Base-by-base conservation (phyloP, 2,888 invertebrate species). In the Ormyrus rosae region DNA sequence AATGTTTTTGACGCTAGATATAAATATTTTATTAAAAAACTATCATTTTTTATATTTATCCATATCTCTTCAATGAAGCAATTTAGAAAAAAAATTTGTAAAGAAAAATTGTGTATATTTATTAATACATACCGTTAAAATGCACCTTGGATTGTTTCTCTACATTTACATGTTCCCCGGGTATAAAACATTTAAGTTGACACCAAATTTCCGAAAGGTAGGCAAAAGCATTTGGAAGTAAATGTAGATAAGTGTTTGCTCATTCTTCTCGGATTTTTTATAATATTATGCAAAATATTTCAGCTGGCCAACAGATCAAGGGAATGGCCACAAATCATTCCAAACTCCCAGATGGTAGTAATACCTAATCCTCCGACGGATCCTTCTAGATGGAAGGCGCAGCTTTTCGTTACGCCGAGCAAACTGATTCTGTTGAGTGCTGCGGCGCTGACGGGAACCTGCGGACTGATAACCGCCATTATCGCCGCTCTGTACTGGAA, bases 281-380 rank as follows among this genome's bases (percentile, higher is more conserved):
- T 51, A 79, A 58, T 69, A 34, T 34, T 34, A 34, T 34, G 34
- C 34, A 34, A 34, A 34, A 34, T 34, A 34, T 78, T 81, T 68
- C 70, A 87, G 91, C 89, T 87, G 5, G 86, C 86, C 5, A 87
- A 87, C 70, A 85, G 87, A 86, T 94, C 92, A 0, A 94, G 94
- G 84, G 94, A 94, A 79, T 98, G 97, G 96, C 95, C 95, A 0
- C 97, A 97, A 90, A 95, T 98, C 73, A 99, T 99, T 88, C 99
- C 99, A 0, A 99, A 99, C 89, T 98, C 99, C 0, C 99, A 99
- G 91, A 96, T 99, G 91, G 96, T 99, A 55, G 96, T 99, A 0
- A 96, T 99, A 81, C 99, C 99, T 2, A 94, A 94, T 88, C 97
- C 97, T 6, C 93, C 94, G 0, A 92, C 93, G 82, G 93, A 96